Evolutionary conservation across 2,888 invertebrate genomes (phyloP).

Genomic region (Anthophora plumipes): DNA sequence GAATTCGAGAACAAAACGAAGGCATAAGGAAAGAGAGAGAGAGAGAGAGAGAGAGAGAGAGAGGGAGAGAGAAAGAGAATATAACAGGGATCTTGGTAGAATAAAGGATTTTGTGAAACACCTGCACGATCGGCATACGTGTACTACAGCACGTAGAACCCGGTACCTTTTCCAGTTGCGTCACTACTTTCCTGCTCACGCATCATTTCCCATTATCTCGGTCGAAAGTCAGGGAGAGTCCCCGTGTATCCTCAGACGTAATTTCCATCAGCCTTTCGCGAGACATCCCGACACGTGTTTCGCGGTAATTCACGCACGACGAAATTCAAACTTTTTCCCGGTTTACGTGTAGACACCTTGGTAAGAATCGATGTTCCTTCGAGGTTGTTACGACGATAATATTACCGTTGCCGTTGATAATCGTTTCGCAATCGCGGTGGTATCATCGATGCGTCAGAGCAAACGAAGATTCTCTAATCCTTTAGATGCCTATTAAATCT

Average conservation of each 20-base stretch:
- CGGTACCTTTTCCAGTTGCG: not conserved
- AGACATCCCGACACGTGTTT: not conserved
- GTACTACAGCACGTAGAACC: constrained; percentile 25
- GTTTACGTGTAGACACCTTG: not conserved
- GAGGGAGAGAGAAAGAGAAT: not conserved
- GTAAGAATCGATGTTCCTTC: not conserved
- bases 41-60: too few relatives aligned
- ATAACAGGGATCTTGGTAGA: not conserved
- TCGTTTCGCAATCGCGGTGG: not conserved
- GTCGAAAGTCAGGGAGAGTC: constrained; percentile 14
- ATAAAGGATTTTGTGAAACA: not conserved
- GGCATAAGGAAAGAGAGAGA: too few relatives aligned
- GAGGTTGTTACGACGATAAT: too few relatives aligned
- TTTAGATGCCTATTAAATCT: not conserved
- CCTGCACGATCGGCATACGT: constrained; percentile 15
- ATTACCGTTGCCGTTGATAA: too few relatives aligned
- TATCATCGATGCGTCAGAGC: not conserved
- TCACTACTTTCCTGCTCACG: constrained; percentile 35
- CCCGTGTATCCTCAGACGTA: constrained; percentile 3
- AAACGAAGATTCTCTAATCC: not conserved
- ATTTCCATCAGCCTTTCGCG: constrained; percentile 3
- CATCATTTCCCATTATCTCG: constrained; percentile 44
- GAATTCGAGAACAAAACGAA: too few relatives aligned
- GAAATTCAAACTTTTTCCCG: not conserved
- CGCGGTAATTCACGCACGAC: not conserved